A percentile compares a stretch with the other conserved stretches of the same genome.
phyloP scores from a whole-genome alignment of 1,140 invertebrate genomes.

The Cylas formicarius region DNA sequence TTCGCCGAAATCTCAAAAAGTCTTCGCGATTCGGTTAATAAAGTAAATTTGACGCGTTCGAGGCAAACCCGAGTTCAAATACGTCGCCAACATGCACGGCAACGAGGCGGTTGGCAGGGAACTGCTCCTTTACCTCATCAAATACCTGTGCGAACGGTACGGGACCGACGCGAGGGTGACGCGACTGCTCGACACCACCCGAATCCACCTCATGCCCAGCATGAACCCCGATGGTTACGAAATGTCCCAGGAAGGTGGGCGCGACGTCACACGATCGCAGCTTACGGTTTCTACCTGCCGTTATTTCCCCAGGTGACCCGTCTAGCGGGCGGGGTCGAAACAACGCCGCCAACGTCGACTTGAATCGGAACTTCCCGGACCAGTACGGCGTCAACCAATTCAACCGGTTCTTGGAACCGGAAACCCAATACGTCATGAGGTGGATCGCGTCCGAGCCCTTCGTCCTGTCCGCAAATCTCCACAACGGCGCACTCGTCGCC shows the following conservation, averaged over 20 bases:
- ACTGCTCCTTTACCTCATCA: conserved; percentile 72
- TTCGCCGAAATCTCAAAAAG: too few species aligned
- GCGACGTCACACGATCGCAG: background rate
- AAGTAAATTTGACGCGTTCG: conserved; percentile 11
- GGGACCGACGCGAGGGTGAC: conserved; percentile 63
- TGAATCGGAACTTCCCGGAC: conserved; percentile 97
- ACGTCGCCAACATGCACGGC: conserved; percentile 94
- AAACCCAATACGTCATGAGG: conserved; percentile 85
- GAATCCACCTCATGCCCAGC: conserved; percentile 89
- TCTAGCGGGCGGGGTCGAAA: conserved; percentile 59
- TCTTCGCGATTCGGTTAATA: background rate
- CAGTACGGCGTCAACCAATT: conserved; percentile 65
- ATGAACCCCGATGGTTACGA: conserved; percentile 99
- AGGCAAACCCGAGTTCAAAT: conserved; percentile 87
- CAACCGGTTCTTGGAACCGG: conserved; percentile 65
- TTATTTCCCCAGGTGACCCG: conserved; percentile 52
- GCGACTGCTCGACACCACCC: conserved; percentile 65
- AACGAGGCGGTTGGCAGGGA: conserved; percentile 93
- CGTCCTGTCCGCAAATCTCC: conserved; percentile 93
- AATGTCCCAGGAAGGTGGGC: conserved; percentile 53
- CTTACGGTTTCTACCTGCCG: background rate
- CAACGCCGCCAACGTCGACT: conserved; percentile 79
- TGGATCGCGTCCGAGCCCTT: conserved; percentile 86
- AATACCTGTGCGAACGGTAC: conserved; percentile 86
- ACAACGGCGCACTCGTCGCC: conserved; percentile 88